Percentiles rank a stretch among this genome's conserved stretches.
These are phyloP conservation scores for Tokudaia tokunoshimensis DNA, from an alignment of 2,797 vertebrate species.

Conservation along the genomic window DNA sequence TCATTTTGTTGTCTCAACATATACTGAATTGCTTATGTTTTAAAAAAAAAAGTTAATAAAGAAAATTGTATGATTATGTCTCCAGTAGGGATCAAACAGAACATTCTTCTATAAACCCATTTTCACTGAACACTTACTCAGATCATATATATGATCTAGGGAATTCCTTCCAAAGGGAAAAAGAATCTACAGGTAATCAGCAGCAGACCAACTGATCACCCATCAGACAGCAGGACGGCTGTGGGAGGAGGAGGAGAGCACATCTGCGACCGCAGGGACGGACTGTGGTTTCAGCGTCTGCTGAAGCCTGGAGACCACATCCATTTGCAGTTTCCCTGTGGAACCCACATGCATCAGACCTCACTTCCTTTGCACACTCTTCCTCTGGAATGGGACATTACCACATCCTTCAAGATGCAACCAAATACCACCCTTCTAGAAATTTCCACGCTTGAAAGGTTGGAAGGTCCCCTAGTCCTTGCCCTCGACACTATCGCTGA, in stretches of 20 bases:
- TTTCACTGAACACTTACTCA: neutral
- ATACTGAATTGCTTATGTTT: neutral
- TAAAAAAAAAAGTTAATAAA: neutral
- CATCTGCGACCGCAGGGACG: neutral
- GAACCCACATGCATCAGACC: neutral
- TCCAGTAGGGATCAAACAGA: neutral
- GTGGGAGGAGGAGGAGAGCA: neutral
- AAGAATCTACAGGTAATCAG: neutral
- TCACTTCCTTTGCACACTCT: neutral
- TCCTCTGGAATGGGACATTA: neutral
- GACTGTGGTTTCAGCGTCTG: neutral
- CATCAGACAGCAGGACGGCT: too few species aligned
- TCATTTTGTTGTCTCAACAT: neutral
- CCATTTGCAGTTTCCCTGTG: neutral
- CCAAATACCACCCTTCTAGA: neutral
- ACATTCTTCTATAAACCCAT: neutral
- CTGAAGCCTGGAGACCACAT: fast-evolving
- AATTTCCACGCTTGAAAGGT: neutral
- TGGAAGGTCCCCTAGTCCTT: neutral
- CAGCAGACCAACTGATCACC: neutral
- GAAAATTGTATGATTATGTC: neutral
- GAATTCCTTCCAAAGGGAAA: neutral
- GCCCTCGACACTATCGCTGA: neutral
- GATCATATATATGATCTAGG: neutral
- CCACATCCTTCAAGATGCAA: neutral